Conservation (phyloP, 2,888 invertebrate species). For the Idaea dimidiata region DNA sequence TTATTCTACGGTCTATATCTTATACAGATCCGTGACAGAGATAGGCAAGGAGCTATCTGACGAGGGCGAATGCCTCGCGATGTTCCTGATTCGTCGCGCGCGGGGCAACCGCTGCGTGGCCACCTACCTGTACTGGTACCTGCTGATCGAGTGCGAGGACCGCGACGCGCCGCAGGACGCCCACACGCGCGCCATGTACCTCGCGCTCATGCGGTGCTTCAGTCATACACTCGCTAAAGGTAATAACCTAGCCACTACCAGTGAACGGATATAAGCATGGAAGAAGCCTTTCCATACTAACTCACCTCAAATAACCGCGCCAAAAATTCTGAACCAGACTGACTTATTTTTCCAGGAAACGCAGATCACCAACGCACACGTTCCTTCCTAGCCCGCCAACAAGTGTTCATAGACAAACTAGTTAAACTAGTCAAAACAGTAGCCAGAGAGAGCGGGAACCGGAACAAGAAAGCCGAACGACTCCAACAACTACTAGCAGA, state of each 20-base stretch:
- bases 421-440: conserved; percentile 94
- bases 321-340: background rate
- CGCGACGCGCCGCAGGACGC: conserved; percentile 87
- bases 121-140: conserved; percentile 99
- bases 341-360: conserved; percentile 62
- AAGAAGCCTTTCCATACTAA: too few species aligned
- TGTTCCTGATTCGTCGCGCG: conserved; percentile 94
- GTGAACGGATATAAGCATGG: too few species aligned
- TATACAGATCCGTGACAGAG: background rate
- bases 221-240: conserved; percentile 86
- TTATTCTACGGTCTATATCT: background rate
- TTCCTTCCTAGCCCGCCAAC: conserved; percentile 90
- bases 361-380: conserved; percentile 87
- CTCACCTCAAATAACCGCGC: too few species aligned
- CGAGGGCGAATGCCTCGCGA: conserved; percentile 86
- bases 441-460: conserved; percentile 93
- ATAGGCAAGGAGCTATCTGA: conserved; percentile 33
- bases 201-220: conserved; percentile 93
- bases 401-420: conserved; percentile 94
- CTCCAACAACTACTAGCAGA: conserved; percentile 92
- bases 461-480: conserved; percentile 95
- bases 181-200: conserved; percentile 90
- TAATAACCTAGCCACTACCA: conserved; percentile 28
- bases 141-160: conserved; percentile 96
- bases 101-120: conserved; percentile 93